Conservation (phyloP, 2,797 vertebrate genomes). For the Perodicticus potto region DNA sequence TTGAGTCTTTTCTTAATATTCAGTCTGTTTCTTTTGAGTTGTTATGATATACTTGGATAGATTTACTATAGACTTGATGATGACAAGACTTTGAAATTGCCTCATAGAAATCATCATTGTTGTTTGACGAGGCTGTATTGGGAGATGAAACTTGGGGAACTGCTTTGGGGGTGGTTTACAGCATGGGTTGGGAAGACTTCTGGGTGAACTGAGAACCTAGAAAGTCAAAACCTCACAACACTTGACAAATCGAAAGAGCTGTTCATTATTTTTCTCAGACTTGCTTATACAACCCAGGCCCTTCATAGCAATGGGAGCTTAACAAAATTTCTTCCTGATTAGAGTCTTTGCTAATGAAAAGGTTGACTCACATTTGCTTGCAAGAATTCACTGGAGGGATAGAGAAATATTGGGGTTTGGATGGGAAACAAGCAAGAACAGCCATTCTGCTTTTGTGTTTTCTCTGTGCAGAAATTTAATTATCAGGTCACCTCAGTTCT, state of each 20-base stretch:
- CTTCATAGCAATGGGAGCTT: conserved; percentile 83
- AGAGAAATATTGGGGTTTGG: conserved; percentile 61
- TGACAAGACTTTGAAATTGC: conserved; percentile 77
- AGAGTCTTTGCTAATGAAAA: conserved; percentile 84
- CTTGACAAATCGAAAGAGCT: conserved; percentile 80
- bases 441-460: conserved; percentile 58
- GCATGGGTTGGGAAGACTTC: conserved; percentile 71
- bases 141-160: conserved; percentile 76
- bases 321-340: conserved; percentile 79
- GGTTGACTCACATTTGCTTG: conserved; percentile 77
- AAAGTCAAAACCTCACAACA: conserved; percentile 79
- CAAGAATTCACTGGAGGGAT: conserved; percentile 80
- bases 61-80: conserved; percentile 62
- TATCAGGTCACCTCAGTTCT: conserved; percentile 65
- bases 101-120: conserved; percentile 63
- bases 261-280: conserved; percentile 80
- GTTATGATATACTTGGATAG: conserved; percentile 54
- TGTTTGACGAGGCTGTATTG: conserved; percentile 69
- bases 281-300: conserved; percentile 70
- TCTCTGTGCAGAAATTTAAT: conserved; percentile 76
- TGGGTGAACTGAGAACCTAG: conserved; percentile 80
- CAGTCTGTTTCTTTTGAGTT: conserved; percentile 45
- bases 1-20: conserved; percentile 38
- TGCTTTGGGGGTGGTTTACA: conserved; percentile 74
- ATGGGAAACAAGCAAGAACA: conserved; percentile 28